phyloP scores from a whole-genome alignment of 2,113 vertebrate species.

The Thalassoma bifasciatum region DNA sequence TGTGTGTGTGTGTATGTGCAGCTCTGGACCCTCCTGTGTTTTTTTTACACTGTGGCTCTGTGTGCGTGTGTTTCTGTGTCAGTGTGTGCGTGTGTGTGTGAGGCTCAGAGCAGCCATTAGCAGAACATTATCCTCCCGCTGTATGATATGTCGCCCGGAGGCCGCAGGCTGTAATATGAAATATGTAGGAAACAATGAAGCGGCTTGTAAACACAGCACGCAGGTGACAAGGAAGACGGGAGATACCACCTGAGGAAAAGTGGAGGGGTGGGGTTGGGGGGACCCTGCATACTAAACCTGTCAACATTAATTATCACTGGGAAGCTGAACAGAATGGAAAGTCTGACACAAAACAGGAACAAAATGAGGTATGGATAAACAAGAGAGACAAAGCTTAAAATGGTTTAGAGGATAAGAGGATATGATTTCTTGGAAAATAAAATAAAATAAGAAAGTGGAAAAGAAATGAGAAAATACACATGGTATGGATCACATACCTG shows the following conservation, averaged over 20 bases:
- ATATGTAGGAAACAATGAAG: conserved; percentile 80
- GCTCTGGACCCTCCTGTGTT: conserved; percentile 13
- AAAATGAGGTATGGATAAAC: conserved; percentile 28
- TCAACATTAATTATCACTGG: conserved; percentile 53
- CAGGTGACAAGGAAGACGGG: conserved; percentile 60
- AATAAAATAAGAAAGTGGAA: neutral
- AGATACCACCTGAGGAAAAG: conserved; percentile 47
- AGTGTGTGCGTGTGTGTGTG: conserved; percentile 34
- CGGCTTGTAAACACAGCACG: conserved; percentile 75
- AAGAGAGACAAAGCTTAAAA: neutral
- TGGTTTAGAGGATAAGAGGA: neutral
- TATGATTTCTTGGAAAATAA: no score
- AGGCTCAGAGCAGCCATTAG: conserved; percentile 73
- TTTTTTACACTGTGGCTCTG: conserved; percentile 15
- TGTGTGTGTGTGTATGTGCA: conserved; percentile 30
- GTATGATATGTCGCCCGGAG: conserved; percentile 70
- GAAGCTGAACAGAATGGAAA: conserved; percentile 33
- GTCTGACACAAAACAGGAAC: neutral
- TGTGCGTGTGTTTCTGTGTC: neutral
- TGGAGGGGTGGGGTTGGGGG: neutral
- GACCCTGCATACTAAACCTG: conserved; percentile 34
- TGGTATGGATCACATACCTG: conserved; percentile 83
- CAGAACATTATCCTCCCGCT: conserved; percentile 71
- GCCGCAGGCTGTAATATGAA: conserved; percentile 73
- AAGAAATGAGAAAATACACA: neutral